Conservation (phyloP, 2,113 vertebrate genomes). For the Eublepharis macularius region DNA sequence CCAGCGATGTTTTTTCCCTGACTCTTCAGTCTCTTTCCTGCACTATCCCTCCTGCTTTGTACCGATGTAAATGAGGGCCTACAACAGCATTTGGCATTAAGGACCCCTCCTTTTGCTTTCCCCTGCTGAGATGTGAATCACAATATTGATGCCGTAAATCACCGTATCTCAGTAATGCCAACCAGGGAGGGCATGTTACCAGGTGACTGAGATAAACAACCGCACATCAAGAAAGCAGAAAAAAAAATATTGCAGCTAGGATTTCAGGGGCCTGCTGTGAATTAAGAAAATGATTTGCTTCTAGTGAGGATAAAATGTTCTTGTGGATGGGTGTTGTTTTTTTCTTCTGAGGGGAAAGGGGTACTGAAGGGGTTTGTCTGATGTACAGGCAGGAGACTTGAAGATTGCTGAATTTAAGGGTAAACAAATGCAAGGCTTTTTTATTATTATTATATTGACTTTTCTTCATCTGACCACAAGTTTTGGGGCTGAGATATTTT, state of each 20-base stretch:
- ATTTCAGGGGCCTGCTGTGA: conserved; percentile 56
- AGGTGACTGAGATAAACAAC: conserved; percentile 56
- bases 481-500: too few relatives aligned
- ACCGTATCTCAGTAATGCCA: conserved; percentile 35
- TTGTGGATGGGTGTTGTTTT: background rate
- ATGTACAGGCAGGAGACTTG: background rate
- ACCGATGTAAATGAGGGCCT: conserved; percentile 31
- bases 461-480: too few relatives aligned
- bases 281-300: conserved; percentile 57
- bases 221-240: conserved; percentile 25
- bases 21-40: background rate
- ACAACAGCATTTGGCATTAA: background rate
- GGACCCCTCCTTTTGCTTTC: background rate
- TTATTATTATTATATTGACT: too few relatives aligned
- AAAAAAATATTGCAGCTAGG: background rate
- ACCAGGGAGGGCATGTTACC: conserved; percentile 29
- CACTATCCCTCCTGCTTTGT: conserved; percentile 36
- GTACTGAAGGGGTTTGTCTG: background rate
- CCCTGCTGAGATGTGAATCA: conserved; percentile 33
- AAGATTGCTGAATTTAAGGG: conserved; percentile 25
- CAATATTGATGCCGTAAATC: conserved; percentile 38
- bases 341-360: background rate
- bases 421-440: too few relatives aligned
- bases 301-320: conserved; percentile 44
- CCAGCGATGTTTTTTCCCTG: background rate